Evolutionary conservation across 2,888 invertebrate genomes (phyloP).

Genomic region (Temnothorax ravouxi): DNA sequence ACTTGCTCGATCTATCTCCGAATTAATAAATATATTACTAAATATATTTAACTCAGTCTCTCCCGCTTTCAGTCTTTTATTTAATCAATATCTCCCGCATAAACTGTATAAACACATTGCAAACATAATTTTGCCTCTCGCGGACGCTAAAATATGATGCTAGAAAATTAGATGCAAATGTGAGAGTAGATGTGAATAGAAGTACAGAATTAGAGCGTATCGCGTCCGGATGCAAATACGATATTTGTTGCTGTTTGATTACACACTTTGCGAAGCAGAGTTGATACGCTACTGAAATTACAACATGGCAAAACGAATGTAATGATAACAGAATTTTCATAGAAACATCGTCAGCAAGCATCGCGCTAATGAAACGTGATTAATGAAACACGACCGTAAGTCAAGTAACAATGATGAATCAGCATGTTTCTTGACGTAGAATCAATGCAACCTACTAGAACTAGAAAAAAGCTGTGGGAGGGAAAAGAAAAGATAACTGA

Average conservation of each 20-base stretch:
- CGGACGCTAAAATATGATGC: background rate
- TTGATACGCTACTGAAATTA: slow-evolving; percentile 1
- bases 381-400: background rate
- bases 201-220: slow-evolving; percentile 41
- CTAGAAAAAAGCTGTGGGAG: slow-evolving; percentile 69
- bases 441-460: slow-evolving; percentile 57
- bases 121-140: background rate
- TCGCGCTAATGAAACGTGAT: slow-evolving; percentile 19
- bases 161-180: slow-evolving; percentile 26
- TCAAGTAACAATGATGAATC: slow-evolving; percentile 21
- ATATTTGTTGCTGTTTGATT: slow-evolving; percentile 31
- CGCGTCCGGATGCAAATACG: slow-evolving; percentile 30
- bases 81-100: background rate
- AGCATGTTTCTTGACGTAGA: slow-evolving; percentile 54
- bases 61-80: no score
- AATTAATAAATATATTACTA: background rate
- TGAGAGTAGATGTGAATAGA: slow-evolving; percentile 5
- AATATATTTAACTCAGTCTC: background rate
- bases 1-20: background rate
- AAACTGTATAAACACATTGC: background rate
- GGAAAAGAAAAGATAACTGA: slow-evolving; percentile 36
- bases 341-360: background rate
- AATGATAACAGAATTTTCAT: slow-evolving; percentile 30
- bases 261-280: background rate
- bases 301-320: background rate